These are phyloP conservation scores for Amphiprion percula DNA, from an alignment of 2,113 vertebrate genomes.

Conservation along the genomic window DNA sequence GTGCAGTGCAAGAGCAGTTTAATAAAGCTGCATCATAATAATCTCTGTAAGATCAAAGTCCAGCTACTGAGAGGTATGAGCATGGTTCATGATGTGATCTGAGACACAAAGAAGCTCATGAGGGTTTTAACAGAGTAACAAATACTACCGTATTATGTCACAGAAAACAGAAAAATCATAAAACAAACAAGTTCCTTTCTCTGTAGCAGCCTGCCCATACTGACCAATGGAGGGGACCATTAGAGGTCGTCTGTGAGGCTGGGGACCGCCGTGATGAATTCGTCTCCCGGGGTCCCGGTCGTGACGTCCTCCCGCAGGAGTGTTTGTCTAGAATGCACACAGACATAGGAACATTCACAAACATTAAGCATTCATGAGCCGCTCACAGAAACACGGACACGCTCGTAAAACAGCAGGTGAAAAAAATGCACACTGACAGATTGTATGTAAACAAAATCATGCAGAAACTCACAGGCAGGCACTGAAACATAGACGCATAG, in stretches of 20 bases:
- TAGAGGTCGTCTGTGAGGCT: constrained; percentile 87
- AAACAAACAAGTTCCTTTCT: background rate
- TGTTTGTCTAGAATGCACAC: constrained; percentile 75
- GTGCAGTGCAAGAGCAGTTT: constrained; percentile 1
- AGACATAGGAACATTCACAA: constrained; percentile 46
- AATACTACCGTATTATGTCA: constrained; percentile 29
- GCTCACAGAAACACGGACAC: constrained; percentile 5
- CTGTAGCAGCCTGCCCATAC: constrained; percentile 70
- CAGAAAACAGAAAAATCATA: constrained; percentile 13
- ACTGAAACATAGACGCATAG: constrained; percentile 69
- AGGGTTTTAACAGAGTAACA: constrained; percentile 50
- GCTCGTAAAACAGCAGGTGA: constrained; percentile 9
- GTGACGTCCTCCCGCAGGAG: constrained; percentile 82
- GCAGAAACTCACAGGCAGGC: constrained; percentile 71
- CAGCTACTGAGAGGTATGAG: constrained; percentile 59
- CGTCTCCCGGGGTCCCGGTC: constrained; percentile 86
- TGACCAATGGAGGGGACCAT: constrained; percentile 93
- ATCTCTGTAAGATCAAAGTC: constrained; percentile 26
- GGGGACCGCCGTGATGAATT: constrained; percentile 80
- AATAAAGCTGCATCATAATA: constrained; percentile 4
- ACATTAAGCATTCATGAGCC: constrained; percentile 50
- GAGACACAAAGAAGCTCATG: constrained; percentile 72
- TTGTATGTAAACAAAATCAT: constrained; percentile 73
- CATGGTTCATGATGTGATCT: constrained; percentile 65
- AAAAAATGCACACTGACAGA: constrained; percentile 44